phyloP scores from a whole-genome alignment of 2,113 vertebrate species.

The Hemichromis elongatus region DNA sequence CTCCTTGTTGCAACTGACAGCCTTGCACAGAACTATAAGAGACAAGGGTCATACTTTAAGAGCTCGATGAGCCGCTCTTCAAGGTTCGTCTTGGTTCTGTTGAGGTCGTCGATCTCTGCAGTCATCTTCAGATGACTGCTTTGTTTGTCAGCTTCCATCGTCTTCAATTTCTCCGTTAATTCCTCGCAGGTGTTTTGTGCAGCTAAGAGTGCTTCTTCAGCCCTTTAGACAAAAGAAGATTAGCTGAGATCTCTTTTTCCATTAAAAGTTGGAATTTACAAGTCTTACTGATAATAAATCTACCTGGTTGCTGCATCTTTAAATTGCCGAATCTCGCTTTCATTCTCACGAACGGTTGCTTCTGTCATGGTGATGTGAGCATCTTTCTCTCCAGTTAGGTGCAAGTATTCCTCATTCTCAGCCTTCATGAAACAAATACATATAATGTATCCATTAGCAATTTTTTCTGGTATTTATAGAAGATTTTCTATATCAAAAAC shows the following conservation, averaged over 20 bases:
- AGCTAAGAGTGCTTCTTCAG: slow-evolving; percentile 72
- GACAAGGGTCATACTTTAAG: slow-evolving; percentile 76
- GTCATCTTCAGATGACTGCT: slow-evolving; percentile 75
- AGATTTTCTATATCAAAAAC: neutral
- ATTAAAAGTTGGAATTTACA: neutral
- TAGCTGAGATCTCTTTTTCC: neutral
- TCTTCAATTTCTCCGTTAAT: slow-evolving; percentile 71
- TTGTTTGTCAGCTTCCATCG: slow-evolving; percentile 68
- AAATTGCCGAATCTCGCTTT: slow-evolving; percentile 74
- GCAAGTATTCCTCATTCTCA: slow-evolving; percentile 62
- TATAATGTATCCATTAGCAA: neutral
- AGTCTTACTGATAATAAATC: neutral
- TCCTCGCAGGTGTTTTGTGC: slow-evolving; percentile 69
- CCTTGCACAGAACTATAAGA: neutral
- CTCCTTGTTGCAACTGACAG: neutral
- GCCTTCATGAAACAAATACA: slow-evolving; percentile 60
- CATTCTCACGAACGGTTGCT: slow-evolving; percentile 62
- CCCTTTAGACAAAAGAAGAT: slow-evolving; percentile 56
- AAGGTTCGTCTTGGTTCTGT: slow-evolving; percentile 83
- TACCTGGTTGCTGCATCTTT: slow-evolving; percentile 75
- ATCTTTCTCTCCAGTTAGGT: slow-evolving; percentile 73
- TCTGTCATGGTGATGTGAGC: slow-evolving; percentile 75
- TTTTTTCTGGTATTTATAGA: neutral
- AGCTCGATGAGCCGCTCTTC: slow-evolving; percentile 95
- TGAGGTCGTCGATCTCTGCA: slow-evolving; percentile 88